Percentiles rank a stretch among this genome's conserved stretches.
These are phyloP conservation scores for Aphelocoma californica DNA, from an alignment of 2,797 vertebrate genomes.

Conservation along the genomic window DNA sequence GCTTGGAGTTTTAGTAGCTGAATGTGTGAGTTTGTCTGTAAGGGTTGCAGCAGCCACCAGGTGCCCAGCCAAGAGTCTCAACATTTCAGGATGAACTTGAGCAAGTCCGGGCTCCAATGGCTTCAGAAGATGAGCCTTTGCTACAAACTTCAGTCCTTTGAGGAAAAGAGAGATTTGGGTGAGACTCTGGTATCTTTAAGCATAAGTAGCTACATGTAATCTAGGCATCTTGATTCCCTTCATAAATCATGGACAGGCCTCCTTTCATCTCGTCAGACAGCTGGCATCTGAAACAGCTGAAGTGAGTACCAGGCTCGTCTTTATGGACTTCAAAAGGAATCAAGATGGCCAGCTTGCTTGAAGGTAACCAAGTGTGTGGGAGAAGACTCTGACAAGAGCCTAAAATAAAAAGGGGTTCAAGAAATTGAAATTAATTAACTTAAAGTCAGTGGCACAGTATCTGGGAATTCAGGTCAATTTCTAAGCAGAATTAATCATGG, in stretches of 20 bases:
- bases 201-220: not conserved
- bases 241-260: not conserved
- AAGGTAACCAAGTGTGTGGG: not conserved
- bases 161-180: not conserved
- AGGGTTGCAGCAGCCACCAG: not conserved
- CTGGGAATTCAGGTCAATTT: not conserved
- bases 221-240: not conserved
- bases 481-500: not conserved
- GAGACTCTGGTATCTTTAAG: not conserved
- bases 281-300: not conserved
- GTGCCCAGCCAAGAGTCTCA: not conserved
- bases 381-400: not conserved
- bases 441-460: not conserved
- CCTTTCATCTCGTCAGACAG: not conserved
- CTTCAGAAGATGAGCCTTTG: accelerated
- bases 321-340: not conserved
- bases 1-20: not conserved
- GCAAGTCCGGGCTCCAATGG: not conserved
- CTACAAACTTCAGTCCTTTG: not conserved
- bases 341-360: not conserved
- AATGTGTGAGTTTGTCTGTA: not conserved
- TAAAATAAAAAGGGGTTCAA: not conserved
- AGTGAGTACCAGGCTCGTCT: not conserved
- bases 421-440: not conserved
- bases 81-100: accelerated